Evolutionary conservation across 2,797 vertebrate genomes (phyloP), one percentile per base, ranked within the genome.

Genomic region (Pempheris klunzingeri): DNA sequence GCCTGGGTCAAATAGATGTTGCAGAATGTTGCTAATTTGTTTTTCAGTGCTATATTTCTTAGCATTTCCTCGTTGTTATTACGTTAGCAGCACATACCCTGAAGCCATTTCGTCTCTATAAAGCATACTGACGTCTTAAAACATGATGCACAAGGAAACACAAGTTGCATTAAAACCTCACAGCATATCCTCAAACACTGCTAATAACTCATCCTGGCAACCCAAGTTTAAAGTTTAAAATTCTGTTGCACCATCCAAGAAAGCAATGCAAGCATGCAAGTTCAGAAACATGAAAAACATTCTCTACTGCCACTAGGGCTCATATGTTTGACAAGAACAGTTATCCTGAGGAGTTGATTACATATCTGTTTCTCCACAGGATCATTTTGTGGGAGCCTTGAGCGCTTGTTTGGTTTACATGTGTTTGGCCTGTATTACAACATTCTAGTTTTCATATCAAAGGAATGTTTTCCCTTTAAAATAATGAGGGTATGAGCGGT

Each of bases 351-450:
- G 7, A 72, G 69, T 39, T 60, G 22, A 63, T 81, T 76, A 70
- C 75, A 67, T 49, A n/a, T 77, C 46, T 77, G 71, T 44, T 72
- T 78, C 71, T 81, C 70, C 28, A 17, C 49, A 50, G 6, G 78
- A 78, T 65, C 15, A 24, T n/a, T 71, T 71, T 26, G 41, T 64
- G 55, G 68, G 68, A 36, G 80, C 80, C 65, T 75, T 47, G 44
- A 81, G 77, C 61, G 18, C 64, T 70, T 74, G 78, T 71, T 79
- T 79, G 57, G 54, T 80, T 86, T 67, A 65, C 77, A 44, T 72
- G 65, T 41, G 26, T 72, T 84, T 84, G 86, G 72, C 70, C 78
- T 71, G 85, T 89, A 44, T 74, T 92, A 93, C 77, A 87, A 36
- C 76, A 84, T 79, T 74, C 77, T 55, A 63, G 55, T 80, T 87